Evolutionary conservation across 2,113 vertebrate genomes (phyloP).

Genomic region (Chrysemys picta): DNA sequence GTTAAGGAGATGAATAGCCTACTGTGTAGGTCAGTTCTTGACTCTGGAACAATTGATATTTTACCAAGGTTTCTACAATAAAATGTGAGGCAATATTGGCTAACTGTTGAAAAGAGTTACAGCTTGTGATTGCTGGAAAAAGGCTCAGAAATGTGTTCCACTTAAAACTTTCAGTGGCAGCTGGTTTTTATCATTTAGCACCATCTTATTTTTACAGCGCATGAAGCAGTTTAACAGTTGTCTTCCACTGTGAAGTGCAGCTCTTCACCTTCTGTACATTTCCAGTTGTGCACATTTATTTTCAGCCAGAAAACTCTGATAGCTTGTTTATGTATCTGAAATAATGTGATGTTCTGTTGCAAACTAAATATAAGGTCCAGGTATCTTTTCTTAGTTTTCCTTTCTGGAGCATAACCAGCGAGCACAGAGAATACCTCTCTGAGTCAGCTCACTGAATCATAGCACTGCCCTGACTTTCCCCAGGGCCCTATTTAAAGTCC

Average conservation of each 20-base stretch:
- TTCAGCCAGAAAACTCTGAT: not conserved
- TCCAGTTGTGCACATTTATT: not conserved
- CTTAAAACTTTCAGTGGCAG: not conserved
- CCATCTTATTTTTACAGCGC: not conserved
- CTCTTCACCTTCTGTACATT: not conserved
- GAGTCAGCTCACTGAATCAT: not conserved
- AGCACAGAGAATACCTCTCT: not conserved
- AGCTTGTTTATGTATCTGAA: not conserved
- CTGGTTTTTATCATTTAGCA: not conserved
- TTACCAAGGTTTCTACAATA: constrained; percentile 19
- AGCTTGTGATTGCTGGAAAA: not conserved
- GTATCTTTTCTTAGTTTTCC: not conserved
- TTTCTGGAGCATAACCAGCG: not conserved
- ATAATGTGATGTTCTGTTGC: constrained; percentile 10
- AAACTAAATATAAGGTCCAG: not conserved
- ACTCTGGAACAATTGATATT: not conserved
- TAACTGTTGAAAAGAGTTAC: not conserved
- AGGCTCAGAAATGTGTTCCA: not conserved
- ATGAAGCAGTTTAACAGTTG: not conserved
- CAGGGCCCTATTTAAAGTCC: not conserved
- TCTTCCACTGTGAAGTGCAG: not conserved
- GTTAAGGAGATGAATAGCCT: not conserved
- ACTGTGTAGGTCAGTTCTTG: not conserved
- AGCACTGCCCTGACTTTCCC: not conserved
- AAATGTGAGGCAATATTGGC: not conserved